Base-by-base conservation (phyloP, 2,113 vertebrate genomes). In the Ascaphus truei region DNA sequence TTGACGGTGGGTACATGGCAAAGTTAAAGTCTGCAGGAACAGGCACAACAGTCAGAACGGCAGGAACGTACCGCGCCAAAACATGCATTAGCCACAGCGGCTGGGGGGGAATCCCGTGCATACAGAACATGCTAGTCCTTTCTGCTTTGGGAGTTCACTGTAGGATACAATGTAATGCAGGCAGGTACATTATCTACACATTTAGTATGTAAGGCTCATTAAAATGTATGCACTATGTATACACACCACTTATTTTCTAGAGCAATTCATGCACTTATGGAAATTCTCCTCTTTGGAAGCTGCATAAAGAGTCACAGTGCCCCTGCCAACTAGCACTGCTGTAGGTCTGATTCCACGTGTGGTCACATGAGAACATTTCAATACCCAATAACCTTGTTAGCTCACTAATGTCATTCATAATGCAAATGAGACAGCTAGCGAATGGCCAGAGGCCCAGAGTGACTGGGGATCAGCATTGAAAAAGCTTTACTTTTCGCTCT, bases 1-100 rank as follows among this genome's bases (percentile, higher is more conserved):
- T 98, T 47, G 96, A 98, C 0, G 96, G 96, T 15, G 95, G 94
- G 79, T 94, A 96, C 93, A 96, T 93, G 76, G 93, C 92, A 16
- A 98, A 96, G 80, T 93, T 93, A 79, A 96, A 96, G 82, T 98
- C 96, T 98, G 86, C 29, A 52, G 52, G 57, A 72, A 73, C 67
- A 41, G 37, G 43, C 66, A 39, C 71, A 11, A 58, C 30, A 26
- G 1, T 29, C 22, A 52, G 41, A 7, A 29, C 15, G 29, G 29
- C 39, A 64, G 41, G 34, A 65, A 20, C 34, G 18, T 0, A 0
- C 15, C 4, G 36, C 45, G 60, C 31, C 27, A 61, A 1, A 3
- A 5, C 0, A 0, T 8, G 41, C 20, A 56, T 0, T 0, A 72
- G 63, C 30, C 29, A 26, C 8, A 15, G 60, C 45, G 2, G 41